phyloP scores from a whole-genome alignment of 2,888 invertebrate genomes.

The Crepidodera aurea region DNA sequence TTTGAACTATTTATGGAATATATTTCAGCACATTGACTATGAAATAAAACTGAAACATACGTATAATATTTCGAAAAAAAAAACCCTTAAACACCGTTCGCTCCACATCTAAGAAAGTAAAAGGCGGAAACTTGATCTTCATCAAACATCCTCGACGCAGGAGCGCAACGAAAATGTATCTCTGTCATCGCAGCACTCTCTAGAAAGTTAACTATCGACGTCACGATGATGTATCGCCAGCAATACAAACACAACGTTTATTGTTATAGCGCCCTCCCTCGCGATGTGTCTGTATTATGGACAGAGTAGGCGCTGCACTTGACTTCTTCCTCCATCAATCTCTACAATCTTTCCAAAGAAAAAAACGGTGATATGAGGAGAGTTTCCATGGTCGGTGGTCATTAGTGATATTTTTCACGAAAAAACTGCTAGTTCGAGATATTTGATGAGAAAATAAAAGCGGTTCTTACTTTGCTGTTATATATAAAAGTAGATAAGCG shows the following conservation, averaged over 20 bases:
- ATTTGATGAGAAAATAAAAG: no score
- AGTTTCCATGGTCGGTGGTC: constrained; percentile 7
- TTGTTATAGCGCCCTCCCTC: constrained; percentile 55
- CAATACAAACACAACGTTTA: constrained; percentile 57
- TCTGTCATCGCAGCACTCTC: not conserved
- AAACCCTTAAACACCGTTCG: no score
- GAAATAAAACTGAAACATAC: no score
- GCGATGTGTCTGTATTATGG: constrained; percentile 56
- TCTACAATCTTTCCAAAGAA: constrained; percentile 39
- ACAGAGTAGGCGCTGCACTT: constrained; percentile 53
- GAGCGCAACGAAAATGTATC: constrained; percentile 13
- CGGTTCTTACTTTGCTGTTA: no score
- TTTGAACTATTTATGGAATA: no score
- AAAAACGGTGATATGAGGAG: constrained; percentile 41
- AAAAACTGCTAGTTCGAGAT: no score
- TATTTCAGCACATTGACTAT: no score
- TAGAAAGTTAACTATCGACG: constrained; percentile 27
- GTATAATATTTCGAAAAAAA: no score
- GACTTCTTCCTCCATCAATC: constrained; percentile 55
- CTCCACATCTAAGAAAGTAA: not conserved
- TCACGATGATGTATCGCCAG: constrained; percentile 56
- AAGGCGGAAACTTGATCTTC: constrained; percentile 4
- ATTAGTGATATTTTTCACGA: not conserved
- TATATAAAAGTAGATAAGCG: no score
- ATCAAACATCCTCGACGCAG: not conserved